These are phyloP conservation scores for Anomalospiza imberbis DNA, from an alignment of 2,797 vertebrate genomes.

Conservation along the genomic window DNA sequence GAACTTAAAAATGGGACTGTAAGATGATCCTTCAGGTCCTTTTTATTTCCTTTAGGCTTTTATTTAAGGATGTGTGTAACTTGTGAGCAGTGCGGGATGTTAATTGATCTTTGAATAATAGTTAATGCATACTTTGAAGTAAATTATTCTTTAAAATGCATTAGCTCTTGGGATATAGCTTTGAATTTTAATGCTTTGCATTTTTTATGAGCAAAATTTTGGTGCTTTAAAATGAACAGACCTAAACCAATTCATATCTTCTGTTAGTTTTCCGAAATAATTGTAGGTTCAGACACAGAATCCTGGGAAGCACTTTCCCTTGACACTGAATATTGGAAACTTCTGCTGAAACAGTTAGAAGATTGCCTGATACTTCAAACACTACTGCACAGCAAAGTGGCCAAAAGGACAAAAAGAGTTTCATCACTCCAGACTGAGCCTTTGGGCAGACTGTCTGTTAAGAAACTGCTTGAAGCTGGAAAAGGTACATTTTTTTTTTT, in stretches of 20 bases:
- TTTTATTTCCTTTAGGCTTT: background rate
- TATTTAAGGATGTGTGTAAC: background rate
- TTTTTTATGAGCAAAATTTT: background rate
- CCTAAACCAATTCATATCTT: background rate
- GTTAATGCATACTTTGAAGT: background rate
- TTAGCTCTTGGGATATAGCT: background rate
- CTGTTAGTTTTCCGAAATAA: constrained; percentile 71
- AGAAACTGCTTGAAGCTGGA: constrained; percentile 87
- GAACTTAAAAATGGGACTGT: background rate
- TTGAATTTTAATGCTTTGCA: background rate
- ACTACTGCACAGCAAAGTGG: constrained; percentile 78
- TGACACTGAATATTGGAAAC: constrained; percentile 94
- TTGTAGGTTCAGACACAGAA: constrained; percentile 68
- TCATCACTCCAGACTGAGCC: constrained; percentile 74
- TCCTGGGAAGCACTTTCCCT: constrained; percentile 93
- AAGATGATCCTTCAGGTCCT: background rate
- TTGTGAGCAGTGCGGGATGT: background rate
- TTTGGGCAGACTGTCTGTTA: constrained; percentile 84
- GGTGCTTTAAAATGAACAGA: background rate
- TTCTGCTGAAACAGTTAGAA: constrained; percentile 90
- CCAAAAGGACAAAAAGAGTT: constrained; percentile 44
- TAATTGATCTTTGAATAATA: background rate
- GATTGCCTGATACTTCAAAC: constrained; percentile 93
- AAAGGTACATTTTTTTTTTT: constrained; percentile 76
- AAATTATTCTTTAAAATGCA: background rate